These are phyloP conservation scores for Callaeas wilsoni DNA, from an alignment of 2,113 vertebrate species.

Conservation along the genomic window DNA sequence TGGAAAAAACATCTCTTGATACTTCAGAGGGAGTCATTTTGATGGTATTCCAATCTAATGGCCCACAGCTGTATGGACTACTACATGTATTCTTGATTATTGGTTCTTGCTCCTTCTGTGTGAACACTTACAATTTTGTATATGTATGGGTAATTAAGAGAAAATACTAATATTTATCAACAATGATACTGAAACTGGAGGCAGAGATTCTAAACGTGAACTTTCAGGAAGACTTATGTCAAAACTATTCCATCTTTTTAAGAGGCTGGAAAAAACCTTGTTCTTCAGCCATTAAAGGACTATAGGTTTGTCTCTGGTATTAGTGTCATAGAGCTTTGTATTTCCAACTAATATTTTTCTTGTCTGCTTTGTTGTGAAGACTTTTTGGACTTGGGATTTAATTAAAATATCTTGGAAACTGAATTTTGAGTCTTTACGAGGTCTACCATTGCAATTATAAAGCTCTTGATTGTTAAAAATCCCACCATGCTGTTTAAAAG, in stretches of 20 bases:
- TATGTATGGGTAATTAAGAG: conserved; percentile 25
- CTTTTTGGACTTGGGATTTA: conserved; percentile 7
- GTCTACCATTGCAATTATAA: neutral
- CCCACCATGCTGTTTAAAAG: conserved; percentile 36
- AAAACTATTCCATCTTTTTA: neutral
- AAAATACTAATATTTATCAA: neutral
- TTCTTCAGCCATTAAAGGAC: neutral
- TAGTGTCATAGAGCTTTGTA: conserved; percentile 22
- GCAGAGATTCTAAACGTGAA: neutral
- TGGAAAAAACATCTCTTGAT: neutral
- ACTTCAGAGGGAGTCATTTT: neutral
- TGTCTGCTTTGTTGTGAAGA: conserved; percentile 52
- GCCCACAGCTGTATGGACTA: neutral
- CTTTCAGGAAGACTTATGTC: neutral
- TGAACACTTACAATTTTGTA: conserved; percentile 30
- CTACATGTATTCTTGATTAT: neutral
- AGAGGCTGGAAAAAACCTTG: neutral
- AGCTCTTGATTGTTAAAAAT: conserved; percentile 31
- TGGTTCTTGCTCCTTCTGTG: conserved; percentile 10
- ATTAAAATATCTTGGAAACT: conserved; percentile 49
- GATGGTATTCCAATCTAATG: neutral
- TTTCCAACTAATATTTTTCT: conserved; percentile 45
- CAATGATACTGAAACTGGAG: neutral
- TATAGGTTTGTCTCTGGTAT: conserved; percentile 1
- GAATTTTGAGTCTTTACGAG: conserved; percentile 22